Conservation (phyloP, 2,113 vertebrate genomes). For the Nasalis larvatus region DNA sequence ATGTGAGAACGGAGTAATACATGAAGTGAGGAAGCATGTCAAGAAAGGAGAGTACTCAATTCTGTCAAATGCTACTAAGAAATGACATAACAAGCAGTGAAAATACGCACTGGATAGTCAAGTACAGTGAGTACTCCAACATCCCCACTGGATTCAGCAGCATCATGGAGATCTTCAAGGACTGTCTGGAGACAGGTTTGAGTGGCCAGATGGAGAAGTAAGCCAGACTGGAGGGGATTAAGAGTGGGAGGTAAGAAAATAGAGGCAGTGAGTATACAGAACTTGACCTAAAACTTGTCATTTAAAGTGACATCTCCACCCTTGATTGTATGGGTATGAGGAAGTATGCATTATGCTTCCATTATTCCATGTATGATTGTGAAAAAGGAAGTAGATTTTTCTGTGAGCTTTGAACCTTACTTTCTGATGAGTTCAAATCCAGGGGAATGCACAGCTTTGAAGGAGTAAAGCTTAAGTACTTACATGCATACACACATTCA, state of each 20-base stretch:
- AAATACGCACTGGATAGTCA: background rate
- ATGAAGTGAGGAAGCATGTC: background rate
- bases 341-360: accelerated
- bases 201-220: accelerated
- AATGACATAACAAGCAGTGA: background rate
- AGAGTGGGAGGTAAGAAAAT: background rate
- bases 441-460: background rate
- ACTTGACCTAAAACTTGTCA: background rate
- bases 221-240: background rate
- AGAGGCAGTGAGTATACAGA: background rate
- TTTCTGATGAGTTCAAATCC: conserved; percentile 29
- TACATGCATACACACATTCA: background rate
- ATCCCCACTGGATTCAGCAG: background rate
- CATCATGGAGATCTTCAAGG: background rate
- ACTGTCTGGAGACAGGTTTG: accelerated
- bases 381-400: background rate
- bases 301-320: background rate
- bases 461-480: background rate
- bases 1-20: background rate
- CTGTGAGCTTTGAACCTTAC: background rate
- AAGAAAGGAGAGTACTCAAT: background rate
- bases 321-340: background rate
- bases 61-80: background rate
- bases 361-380: background rate
- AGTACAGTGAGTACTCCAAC: no score